phyloP scores from a whole-genome alignment of 2,113 vertebrate species.

The Tringa solitaria region DNA sequence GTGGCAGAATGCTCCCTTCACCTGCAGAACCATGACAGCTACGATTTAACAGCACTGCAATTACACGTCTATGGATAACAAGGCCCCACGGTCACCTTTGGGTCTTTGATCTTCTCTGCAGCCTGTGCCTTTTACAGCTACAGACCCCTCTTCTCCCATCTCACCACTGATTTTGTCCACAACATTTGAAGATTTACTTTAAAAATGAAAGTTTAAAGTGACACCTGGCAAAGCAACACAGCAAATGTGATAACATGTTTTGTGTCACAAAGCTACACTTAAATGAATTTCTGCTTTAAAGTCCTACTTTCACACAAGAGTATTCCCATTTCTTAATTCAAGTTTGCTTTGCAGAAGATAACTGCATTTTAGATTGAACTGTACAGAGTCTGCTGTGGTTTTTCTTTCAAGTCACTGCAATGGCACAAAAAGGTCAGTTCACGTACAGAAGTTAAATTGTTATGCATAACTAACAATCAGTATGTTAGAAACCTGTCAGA shows the following conservation, averaged over 20 bases:
- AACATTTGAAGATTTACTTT: background rate
- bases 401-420: background rate
- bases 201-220: background rate
- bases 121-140: background rate
- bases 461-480: background rate
- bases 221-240: background rate
- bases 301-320: background rate
- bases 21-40: background rate
- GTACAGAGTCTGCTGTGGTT: background rate
- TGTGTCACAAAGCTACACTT: background rate
- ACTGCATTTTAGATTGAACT: background rate
- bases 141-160: background rate
- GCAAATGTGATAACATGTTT: rapidly evolving
- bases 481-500: background rate
- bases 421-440: background rate
- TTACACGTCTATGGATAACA: rapidly evolving
- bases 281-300: background rate
- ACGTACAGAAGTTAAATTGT: background rate
- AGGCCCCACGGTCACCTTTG: background rate
- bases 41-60: background rate
- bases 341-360: background rate
- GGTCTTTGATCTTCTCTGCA: background rate
- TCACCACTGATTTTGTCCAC: background rate
- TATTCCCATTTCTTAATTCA: background rate
- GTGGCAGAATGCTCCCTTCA: background rate